Evolutionary conservation across 2,113 vertebrate genomes (phyloP).

Genomic region (Holacanthus passer): DNA sequence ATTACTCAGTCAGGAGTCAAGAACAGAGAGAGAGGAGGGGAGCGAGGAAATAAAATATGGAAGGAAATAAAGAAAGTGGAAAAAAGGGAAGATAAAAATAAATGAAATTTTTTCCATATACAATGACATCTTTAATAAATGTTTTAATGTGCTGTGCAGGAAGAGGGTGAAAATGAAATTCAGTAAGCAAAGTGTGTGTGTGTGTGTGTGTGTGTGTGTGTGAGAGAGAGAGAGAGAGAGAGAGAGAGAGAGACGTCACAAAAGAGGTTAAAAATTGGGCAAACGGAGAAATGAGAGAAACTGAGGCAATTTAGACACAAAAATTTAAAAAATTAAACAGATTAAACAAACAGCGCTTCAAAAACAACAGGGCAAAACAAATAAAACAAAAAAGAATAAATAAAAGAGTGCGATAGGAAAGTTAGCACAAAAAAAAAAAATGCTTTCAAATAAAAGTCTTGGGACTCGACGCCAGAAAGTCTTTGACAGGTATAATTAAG

Average conservation of each 20-base stretch:
- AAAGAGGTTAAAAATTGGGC: background rate
- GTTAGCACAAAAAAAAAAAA: slow-evolving; percentile 18
- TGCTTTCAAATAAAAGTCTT: slow-evolving; percentile 16
- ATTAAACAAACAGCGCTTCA: background rate
- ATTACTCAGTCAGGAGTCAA: slow-evolving; percentile 65
- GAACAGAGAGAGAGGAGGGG: slow-evolving; percentile 32
- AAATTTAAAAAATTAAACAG: background rate
- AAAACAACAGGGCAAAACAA: background rate
- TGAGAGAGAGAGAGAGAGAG: background rate
- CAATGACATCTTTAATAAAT: background rate
- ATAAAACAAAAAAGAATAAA: background rate
- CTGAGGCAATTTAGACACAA: background rate
- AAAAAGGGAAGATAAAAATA: slow-evolving; percentile 23
- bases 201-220: background rate
- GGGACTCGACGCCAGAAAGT: background rate
- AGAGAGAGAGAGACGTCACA: background rate
- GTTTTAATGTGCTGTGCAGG: background rate
- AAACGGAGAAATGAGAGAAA: background rate
- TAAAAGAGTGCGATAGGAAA: background rate
- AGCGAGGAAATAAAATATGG: slow-evolving; percentile 35
- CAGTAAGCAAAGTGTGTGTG: background rate
- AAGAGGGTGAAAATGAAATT: slow-evolving; percentile 8
- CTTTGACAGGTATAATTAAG: slow-evolving; percentile 35
- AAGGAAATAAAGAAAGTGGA: slow-evolving; percentile 34
- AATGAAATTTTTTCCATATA: slow-evolving; percentile 37